Base-by-base conservation (phyloP, 2,888 invertebrate species). In the Hirtodrosophila cameraria region DNA sequence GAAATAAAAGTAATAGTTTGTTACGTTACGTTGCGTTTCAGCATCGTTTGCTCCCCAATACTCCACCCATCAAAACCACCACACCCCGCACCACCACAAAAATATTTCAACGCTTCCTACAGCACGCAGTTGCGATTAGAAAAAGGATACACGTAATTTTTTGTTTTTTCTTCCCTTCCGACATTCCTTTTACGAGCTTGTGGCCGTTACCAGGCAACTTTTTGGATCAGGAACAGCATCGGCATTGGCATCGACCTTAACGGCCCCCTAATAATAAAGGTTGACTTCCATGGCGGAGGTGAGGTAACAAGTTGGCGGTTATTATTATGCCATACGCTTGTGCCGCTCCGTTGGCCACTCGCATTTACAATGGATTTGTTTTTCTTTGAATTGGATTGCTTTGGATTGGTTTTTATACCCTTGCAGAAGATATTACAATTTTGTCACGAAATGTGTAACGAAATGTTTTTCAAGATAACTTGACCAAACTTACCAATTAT, bases 61-160 rank as follows among this genome's bases (percentile, higher is more conserved):
- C n/a, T 13, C 9, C 9, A 8, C 9, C 27, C 38, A 7, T 27
- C 13, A 20, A 31, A 13, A 28, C 42, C 20, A 11, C 25, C 27
- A 20, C 18, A 20, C 18, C 18, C 2, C 18, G 5, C 18, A 20
- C 18, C 2, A 5, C 2, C 18, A 20, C 18, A 20, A 2, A 20
- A 2, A 20, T 8, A 23, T 23, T 23, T 8, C 23, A 23, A 3
- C 7, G n/a, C 16, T 12, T 11, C 6, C n/a, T n/a, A n/a, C 12
- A 9, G 36, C 46, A 67, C 79, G 75, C 76, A 58, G 58, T 59
- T 65, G 62, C 82, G 80, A 81, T 81, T 81, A 81, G 85, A 84
- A 84, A 81, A 81, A 84, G 80, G 80, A 81, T 84, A 81, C 87
- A 81, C 80, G 80, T 81, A 80, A 86, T 80, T 86, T 79, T 79